Base-by-base conservation (phyloP, 1,140 invertebrate species). In the Eumaeus atala region DNA sequence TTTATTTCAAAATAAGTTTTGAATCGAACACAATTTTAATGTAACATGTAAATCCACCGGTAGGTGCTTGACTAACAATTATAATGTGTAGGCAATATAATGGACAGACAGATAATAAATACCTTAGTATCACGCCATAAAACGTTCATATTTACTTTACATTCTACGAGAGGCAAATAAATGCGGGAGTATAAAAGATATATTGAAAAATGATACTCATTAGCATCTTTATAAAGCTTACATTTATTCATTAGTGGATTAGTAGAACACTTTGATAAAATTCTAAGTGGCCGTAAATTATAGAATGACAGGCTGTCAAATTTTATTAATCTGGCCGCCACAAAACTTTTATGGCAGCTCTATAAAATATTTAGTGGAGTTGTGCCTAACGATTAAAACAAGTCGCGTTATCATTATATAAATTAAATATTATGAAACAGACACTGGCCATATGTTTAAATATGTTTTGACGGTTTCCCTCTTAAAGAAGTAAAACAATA, bases 331-430 rank as follows among this genome's bases (percentile, higher is more conserved):
- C 61, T 60, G 59, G 65, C 58, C 70, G 63, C 64, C 17, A 28
- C 40, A 9, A 16, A 44, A 44, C n/a, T 44, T 44, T 44, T 44
- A 44, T 44, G 40, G 40, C 9, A 40, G 12, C 14, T 44, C 40
- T 44, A 44, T 86, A 78, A 84, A 84, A 77, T 68, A 73, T 78
- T 74, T 71, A 78, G 71, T 62, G 66, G 56, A 60, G 63, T 61
- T 75, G 75, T 81, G 81, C 80, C 72, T 74, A 55, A 75, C 69
- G 73, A 79, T 83, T 74, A 56, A 76, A 74, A 77, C 69, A 63
- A 72, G 59, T 59, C 64, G 21, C 21, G 21, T 66, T 70, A 71
- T 74, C 70, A 79, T 76, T 73, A 74, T 74, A 64, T 67, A 44
- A 73, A 77, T 80, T 70, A 78, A 75, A 77, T 69, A 74, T 62